Evolutionary conservation across 2,113 vertebrate genomes (phyloP).

Genomic region (Erinaceus europaeus): DNA sequence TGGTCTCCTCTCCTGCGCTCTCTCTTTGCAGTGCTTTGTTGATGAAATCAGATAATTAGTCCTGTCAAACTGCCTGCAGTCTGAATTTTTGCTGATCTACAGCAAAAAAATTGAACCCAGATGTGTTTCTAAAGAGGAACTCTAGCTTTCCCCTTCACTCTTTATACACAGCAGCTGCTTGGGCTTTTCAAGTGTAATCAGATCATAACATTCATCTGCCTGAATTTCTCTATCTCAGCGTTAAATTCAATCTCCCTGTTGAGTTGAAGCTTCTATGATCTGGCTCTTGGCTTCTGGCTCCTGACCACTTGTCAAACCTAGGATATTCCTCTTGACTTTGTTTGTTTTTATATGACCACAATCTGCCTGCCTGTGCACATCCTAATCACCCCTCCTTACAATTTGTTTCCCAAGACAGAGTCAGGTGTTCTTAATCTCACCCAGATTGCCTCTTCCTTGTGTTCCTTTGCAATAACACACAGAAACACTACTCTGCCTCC

Average conservation of each 20-base stretch:
- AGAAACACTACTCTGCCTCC: fast-evolving
- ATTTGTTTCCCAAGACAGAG: not conserved
- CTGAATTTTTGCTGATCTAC: not conserved
- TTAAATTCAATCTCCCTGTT: not conserved
- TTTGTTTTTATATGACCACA: not conserved
- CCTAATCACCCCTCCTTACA: not conserved
- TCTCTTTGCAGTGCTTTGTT: too few relatives aligned
- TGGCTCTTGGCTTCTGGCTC: not conserved
- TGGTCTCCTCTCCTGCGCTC: too few relatives aligned
- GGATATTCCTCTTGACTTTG: not conserved
- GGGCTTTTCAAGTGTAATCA: not conserved
- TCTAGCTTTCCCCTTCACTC: not conserved
- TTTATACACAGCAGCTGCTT: not conserved
- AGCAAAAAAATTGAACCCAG: not conserved
- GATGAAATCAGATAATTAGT: too few relatives aligned
- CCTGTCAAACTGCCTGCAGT: not conserved
- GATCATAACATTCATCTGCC: not conserved
- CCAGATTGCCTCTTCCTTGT: not conserved
- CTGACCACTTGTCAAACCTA: not conserved
- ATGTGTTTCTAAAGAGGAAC: not conserved
- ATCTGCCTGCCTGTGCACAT: not conserved
- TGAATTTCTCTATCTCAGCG: not conserved
- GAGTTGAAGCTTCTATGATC: not conserved
- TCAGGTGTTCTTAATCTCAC: not conserved
- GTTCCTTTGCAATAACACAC: fast-evolving